A percentile compares a stretch with the other conserved stretches of the same genome.
Conservation (phyloP, 2,888 invertebrate species). For the Malthinus seriepunctatus region DNA sequence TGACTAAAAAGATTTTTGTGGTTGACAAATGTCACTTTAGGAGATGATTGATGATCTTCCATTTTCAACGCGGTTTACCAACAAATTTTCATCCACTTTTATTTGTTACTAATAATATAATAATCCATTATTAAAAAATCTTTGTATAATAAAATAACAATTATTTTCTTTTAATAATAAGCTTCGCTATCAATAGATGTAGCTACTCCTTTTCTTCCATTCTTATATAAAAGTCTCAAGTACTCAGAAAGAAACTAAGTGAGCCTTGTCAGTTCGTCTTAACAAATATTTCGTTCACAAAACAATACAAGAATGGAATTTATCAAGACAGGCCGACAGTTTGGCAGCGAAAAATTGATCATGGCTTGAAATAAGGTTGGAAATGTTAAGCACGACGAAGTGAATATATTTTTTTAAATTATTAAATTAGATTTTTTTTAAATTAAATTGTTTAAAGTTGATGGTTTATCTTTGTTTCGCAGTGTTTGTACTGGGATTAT, state of each 20-base stretch:
- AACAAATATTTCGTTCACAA: conserved; percentile 46
- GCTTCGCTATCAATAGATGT: conserved; percentile 11
- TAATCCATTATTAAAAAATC: no score
- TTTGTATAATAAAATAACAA: no score
- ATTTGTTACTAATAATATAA: no score
- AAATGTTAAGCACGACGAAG: conserved; percentile 14
- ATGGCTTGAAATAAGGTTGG: conserved; percentile 29
- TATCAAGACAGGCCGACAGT: conserved; percentile 45
- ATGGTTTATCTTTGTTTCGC: no score
- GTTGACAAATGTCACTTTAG: no score
- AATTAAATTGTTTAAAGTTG: not conserved
- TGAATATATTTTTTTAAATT: conserved; percentile 11
- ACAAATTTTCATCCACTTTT: no score
- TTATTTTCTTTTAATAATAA: no score
- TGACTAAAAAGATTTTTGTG: no score
- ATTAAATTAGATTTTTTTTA: not conserved
- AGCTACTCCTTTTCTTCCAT: conserved; percentile 14
- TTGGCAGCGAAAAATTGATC: conserved; percentile 47
- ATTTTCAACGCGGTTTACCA: no score
- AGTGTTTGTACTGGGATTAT: no score
- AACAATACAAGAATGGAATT: conserved; percentile 47
- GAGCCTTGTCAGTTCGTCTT: conserved; percentile 47
- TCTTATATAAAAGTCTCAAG: conserved; percentile 17
- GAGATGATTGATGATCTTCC: no score
- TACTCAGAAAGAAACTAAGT: conserved; percentile 42